Base-by-base conservation (phyloP, 1,140 invertebrate genomes). In the Ostrea denselamellosa region DNA sequence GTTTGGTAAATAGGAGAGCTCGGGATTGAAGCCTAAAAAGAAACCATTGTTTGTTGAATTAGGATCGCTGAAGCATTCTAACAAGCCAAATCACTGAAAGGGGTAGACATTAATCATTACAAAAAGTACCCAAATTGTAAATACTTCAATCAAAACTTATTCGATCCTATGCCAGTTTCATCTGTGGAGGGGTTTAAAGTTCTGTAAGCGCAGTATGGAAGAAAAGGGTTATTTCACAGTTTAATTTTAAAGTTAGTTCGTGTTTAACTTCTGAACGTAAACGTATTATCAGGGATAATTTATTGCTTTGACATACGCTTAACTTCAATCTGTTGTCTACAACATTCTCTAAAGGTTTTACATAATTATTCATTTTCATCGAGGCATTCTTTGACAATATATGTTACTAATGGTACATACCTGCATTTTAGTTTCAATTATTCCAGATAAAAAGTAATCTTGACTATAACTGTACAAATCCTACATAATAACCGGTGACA, bases 261-360 rank as follows among this genome's bases (percentile, higher is more conserved):
- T 44, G 68, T 77, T 28, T 28, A 77, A 25, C 9, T 25, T 77
- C 28, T 77, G 12, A 77, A 77, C 28, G 25, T 77, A 25, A 25
- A 10, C 68, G 28, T 34, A 77, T 28, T 77, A 25, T 28, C 68
- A 22, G 25, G 22, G 7, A 28, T 77, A 77, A 77, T 77, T 77
- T 77, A 77, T 77, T 25, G 68, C 68, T 25, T 77, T 77, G 56
- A 62, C n/a, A 77, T 22, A 77, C 68, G 68, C 28, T 77, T 77
- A 17, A 62, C n/a, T 62, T 62, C 14, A 62, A 62, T 17, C 17
- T 62, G 58, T 62, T 44, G 12, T n/a, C 58, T n/a, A 62, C 58
- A 0, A n/a, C 14, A n/a, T 19, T 5, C 14, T 14, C 34, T 62
- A 14, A 62, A 19, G 58, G 3, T 3, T 17, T 62, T 62, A 62